Evolutionary conservation across 2,797 vertebrate genomes (phyloP).

Genomic region (Trachops cirrhosus): DNA sequence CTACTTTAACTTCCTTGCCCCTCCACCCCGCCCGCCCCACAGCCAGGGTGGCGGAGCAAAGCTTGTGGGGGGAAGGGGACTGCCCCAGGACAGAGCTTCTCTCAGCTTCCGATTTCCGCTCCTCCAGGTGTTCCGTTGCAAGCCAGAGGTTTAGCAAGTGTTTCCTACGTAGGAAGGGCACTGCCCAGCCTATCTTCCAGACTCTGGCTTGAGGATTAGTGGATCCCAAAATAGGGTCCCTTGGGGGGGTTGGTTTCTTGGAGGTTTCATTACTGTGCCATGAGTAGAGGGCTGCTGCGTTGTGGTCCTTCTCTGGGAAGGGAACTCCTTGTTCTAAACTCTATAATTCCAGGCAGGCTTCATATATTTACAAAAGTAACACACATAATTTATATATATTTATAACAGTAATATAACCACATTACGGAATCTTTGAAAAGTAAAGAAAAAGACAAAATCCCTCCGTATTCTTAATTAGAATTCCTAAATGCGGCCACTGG

Average conservation of each 20-base stretch:
- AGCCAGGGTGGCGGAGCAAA: background rate
- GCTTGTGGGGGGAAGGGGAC: background rate
- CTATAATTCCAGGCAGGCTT: conserved; percentile 42
- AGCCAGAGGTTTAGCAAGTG: background rate
- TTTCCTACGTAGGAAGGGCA: background rate
- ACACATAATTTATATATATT: conserved; percentile 36
- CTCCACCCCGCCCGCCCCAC: background rate
- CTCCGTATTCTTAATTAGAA: conserved; percentile 33
- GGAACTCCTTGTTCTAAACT: conserved; percentile 31
- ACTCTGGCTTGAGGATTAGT: background rate
- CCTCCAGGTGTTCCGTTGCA: conserved; percentile 50
- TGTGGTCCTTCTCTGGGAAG: background rate
- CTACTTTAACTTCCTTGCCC: background rate
- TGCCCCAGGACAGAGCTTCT: background rate
- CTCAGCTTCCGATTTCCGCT: background rate
- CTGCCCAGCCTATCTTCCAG: background rate
- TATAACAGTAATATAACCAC: conserved; percentile 46
- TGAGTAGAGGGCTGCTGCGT: background rate
- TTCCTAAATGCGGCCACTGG: background rate
- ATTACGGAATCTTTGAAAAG: conserved; percentile 46
- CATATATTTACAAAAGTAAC: conserved; percentile 27
- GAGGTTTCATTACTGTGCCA: background rate
- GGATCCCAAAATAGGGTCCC: conserved; percentile 5
- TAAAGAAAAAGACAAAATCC: background rate
- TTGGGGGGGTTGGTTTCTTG: background rate